phyloP scores from a whole-genome alignment of 37 sponge, comb jelly and placozoan genomes.

The Spongilla lacustris region DNA sequence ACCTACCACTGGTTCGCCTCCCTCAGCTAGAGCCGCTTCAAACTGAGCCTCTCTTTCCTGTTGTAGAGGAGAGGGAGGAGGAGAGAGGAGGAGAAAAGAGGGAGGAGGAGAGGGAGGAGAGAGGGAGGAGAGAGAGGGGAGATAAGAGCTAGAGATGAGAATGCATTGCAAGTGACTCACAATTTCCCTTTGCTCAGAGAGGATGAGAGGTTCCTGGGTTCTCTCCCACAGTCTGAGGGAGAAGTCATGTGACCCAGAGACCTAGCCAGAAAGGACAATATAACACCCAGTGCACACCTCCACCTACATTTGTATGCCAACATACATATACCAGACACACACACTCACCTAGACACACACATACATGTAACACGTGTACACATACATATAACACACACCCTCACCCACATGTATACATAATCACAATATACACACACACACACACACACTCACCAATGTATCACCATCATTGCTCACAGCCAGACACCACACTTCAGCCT shows the following conservation, averaged over 20 bases:
- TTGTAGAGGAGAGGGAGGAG: neutral
- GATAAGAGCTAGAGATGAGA: neutral
- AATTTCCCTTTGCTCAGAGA: constrained; percentile 87
- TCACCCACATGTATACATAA: constrained; percentile 16
- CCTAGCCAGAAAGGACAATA: constrained; percentile 34
- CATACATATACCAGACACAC: too few relatives aligned
- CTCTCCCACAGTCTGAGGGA: constrained; percentile 90
- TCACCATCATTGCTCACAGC: constrained; percentile 90
- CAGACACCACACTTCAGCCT: constrained; percentile 88
- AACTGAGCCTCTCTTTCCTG: constrained; percentile 76
- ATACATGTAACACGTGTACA: neutral
- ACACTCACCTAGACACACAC: constrained; percentile 6
- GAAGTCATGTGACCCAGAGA: constrained; percentile 90
- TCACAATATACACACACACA: constrained; percentile 25
- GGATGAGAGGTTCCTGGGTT: constrained; percentile 81
- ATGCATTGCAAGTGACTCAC: constrained; percentile 46
- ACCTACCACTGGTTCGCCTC: constrained; percentile 59
- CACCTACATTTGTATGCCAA: too few relatives aligned
- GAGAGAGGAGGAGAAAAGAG: too few relatives aligned
- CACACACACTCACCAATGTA: constrained; percentile 62
- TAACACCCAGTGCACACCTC: too few relatives aligned
- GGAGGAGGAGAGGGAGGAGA: neutral
- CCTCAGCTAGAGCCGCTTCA: constrained; percentile 64
- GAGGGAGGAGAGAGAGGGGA: neutral
- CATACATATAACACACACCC: constrained; percentile 18